These are phyloP conservation scores for Arothron firmamentum DNA, from an alignment of 2,113 vertebrate species.

Conservation along the genomic window DNA sequence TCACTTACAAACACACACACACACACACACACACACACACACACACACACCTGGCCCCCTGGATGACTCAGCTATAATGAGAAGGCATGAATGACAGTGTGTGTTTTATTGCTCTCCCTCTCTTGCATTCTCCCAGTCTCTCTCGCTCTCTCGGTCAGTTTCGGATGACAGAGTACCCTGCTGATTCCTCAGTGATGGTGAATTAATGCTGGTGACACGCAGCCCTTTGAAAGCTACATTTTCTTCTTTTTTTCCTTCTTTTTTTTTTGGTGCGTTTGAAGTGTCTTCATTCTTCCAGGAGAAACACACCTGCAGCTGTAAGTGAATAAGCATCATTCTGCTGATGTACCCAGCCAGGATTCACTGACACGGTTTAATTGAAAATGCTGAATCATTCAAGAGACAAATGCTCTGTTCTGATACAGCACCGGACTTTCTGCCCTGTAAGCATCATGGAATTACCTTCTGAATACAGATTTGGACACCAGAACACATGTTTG, in stretches of 20 bases:
- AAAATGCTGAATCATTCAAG: background rate
- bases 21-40: constrained; percentile 10
- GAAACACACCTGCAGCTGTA: constrained; percentile 47
- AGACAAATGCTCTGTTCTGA: no score
- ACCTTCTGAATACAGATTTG: no score
- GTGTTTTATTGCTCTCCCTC: constrained; percentile 47
- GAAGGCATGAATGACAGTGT: constrained; percentile 55
- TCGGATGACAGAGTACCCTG: constrained; percentile 63
- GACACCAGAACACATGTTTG: no score
- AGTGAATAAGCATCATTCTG: constrained; percentile 38
- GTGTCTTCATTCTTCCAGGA: constrained; percentile 13
- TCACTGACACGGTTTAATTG: constrained; percentile 32
- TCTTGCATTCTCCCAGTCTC: constrained; percentile 7
- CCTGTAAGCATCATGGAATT: no score
- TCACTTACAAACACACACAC: background rate
- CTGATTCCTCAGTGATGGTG: constrained; percentile 64
- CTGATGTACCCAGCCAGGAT: constrained; percentile 46
- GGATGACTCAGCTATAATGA: constrained; percentile 66
- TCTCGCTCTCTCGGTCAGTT: constrained; percentile 42
- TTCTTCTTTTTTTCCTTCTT: background rate
- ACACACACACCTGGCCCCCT: constrained; percentile 29
- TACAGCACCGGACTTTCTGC: no score
- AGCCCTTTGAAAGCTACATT: constrained; percentile 61
- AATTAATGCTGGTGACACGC: constrained; percentile 61
- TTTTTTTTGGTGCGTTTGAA: constrained; percentile 44